Conservation (phyloP, 2,113 vertebrate species). For the Brevimyrus niger region DNA sequence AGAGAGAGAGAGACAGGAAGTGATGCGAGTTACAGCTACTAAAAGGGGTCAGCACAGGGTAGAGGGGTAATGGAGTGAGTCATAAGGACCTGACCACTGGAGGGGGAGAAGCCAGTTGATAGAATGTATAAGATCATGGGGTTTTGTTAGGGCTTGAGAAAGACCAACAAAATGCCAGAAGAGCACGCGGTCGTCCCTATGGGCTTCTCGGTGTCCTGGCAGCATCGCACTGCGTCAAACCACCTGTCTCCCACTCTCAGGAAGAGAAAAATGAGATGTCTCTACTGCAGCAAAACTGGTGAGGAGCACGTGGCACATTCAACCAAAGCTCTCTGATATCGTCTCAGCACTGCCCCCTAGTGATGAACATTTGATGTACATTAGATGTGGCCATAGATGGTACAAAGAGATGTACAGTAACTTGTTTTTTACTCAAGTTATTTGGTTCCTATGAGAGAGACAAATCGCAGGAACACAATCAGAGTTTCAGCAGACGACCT, state of each 20-base stretch:
- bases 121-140: neutral
- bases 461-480: neutral
- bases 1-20: neutral
- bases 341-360: neutral
- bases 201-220: neutral
- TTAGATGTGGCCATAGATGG: neutral
- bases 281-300: neutral
- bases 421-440: neutral
- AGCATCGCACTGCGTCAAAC: neutral
- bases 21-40: neutral
- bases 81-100: neutral
- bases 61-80: neutral
- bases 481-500: neutral
- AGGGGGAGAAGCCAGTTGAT: neutral
- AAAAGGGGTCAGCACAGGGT: neutral
- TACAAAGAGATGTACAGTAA: neutral
- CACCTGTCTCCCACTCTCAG: neutral
- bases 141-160: neutral
- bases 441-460: neutral
- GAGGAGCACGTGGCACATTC: neutral
- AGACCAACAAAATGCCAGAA: neutral
- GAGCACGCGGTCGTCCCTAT: neutral
- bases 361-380: neutral
- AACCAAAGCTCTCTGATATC: neutral
- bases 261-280: neutral